Conservation (phyloP, 1,140 invertebrate species). For the Apis florea region DNA sequence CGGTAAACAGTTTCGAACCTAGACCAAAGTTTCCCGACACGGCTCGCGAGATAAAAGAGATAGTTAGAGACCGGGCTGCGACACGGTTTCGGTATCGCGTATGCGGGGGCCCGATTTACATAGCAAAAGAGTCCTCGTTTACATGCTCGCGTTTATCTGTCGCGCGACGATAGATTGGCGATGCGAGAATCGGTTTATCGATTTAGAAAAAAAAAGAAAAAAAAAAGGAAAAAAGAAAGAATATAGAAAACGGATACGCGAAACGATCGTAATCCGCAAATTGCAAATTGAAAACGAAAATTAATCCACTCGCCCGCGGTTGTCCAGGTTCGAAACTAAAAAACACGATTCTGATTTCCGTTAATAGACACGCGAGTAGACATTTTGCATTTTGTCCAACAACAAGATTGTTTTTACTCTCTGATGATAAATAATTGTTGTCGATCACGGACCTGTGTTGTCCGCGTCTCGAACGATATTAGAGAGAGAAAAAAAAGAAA, state of each 20-base stretch:
- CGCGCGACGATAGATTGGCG: neutral
- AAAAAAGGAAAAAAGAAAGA: neutral
- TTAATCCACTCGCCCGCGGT: no score
- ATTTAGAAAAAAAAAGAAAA: no score
- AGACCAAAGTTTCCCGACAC: conserved; percentile 25
- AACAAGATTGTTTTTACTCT: neutral
- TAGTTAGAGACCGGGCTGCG: neutral
- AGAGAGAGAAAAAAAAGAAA: no score
- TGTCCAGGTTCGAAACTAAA: conserved; percentile 57
- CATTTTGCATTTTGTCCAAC: neutral
- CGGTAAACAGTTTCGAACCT: conserved; percentile 49
- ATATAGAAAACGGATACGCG: neutral
- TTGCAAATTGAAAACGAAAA: neutral
- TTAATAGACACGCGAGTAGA: neutral
- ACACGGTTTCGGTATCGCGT: conserved; percentile 12
- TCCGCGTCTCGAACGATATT: no score
- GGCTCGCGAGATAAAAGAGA: neutral
- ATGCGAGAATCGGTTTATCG: neutral
- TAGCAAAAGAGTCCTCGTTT: conserved; percentile 1
- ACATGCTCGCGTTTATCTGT: neutral
- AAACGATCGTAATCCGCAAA: neutral
- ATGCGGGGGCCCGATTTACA: neutral
- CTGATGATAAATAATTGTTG: no score
- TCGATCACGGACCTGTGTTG: no score
- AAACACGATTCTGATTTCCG: conserved; percentile 63